Percentiles rank a stretch among this genome's conserved stretches.
These are phyloP conservation scores for Pherbina coryleti DNA, from an alignment of 2,888 invertebrate species.

Conservation along the genomic window DNA sequence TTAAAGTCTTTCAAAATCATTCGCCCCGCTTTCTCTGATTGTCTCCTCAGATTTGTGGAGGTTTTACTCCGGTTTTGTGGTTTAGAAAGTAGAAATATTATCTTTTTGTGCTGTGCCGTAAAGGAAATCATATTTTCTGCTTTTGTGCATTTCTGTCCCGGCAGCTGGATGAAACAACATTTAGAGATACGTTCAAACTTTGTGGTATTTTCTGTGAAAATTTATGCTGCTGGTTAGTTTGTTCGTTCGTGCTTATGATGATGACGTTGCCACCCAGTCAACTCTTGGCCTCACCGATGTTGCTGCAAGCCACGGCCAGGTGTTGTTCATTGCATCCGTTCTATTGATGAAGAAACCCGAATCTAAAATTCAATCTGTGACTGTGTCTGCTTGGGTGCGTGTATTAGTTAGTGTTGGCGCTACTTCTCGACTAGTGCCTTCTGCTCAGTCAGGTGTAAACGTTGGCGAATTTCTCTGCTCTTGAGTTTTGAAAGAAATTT, in stretches of 20 bases:
- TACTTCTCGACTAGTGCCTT: background rate
- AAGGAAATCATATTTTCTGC: slow-evolving; percentile 68
- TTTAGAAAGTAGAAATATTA: slow-evolving; percentile 59
- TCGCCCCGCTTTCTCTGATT: background rate
- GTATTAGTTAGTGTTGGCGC: background rate
- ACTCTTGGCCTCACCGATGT: background rate
- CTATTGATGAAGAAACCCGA: slow-evolving; percentile 63
- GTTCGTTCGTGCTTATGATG: background rate
- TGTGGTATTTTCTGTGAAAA: slow-evolving; percentile 12
- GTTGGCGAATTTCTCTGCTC: background rate
- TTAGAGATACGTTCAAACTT: slow-evolving; percentile 23
- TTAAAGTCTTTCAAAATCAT: background rate
- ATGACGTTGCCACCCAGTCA: background rate
- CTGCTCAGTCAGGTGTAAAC: slow-evolving; percentile 57
- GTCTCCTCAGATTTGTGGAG: background rate
- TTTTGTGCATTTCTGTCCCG: slow-evolving; percentile 58
- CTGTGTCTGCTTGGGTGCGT: slow-evolving; percentile 57
- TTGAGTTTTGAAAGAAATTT: background rate
- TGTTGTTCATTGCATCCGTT: slow-evolving; percentile 65
- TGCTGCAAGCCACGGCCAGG: slow-evolving; percentile 48
- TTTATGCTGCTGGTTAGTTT: slow-evolving; percentile 27
- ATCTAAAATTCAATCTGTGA: slow-evolving; percentile 65
- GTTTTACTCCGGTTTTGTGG: slow-evolving; percentile 36
- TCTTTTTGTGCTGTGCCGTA: slow-evolving; percentile 64
- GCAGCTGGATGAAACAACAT: background rate